Evolutionary conservation across 2,113 vertebrate genomes (phyloP).

Genomic region (Conger conger): DNA sequence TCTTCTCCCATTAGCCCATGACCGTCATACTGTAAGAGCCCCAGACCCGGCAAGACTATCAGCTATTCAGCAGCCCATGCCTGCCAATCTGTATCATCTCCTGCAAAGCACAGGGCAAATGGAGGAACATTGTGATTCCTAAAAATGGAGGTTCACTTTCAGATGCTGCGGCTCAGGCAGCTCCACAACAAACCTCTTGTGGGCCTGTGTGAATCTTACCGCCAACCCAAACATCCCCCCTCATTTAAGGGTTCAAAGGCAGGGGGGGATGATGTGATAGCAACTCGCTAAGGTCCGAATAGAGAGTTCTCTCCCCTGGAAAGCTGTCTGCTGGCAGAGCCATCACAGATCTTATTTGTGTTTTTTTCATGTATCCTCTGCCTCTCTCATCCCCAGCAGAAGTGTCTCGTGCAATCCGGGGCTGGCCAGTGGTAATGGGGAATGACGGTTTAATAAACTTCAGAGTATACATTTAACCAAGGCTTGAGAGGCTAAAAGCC

Average conservation of each 20-base stretch:
- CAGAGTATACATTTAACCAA: neutral
- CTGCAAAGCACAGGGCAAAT: neutral
- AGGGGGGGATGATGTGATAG: slow-evolving; percentile 6
- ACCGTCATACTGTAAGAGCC: neutral
- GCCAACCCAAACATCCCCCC: slow-evolving; percentile 18
- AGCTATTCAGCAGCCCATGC: neutral
- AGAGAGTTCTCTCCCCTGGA: neutral
- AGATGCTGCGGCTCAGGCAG: slow-evolving; percentile 1
- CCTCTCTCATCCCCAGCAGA: neutral
- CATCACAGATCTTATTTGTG: neutral
- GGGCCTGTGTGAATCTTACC: neutral
- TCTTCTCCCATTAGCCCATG: neutral
- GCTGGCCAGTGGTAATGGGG: neutral
- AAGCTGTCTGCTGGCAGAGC: neutral
- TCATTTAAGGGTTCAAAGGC: slow-evolving; percentile 9
- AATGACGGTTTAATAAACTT: neutral
- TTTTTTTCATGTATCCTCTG: neutral
- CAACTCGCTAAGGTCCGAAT: neutral
- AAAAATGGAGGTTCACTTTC: neutral
- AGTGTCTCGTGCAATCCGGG: neutral
- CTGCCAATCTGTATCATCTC: neutral
- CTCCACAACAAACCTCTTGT: neutral
- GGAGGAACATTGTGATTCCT: neutral
- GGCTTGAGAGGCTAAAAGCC: neutral
- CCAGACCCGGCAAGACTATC: neutral